Evolutionary conservation across 2,888 invertebrate genomes (phyloP), one percentile per base, ranked within the genome.

Genomic region (Torymus aiolomorphi): DNA sequence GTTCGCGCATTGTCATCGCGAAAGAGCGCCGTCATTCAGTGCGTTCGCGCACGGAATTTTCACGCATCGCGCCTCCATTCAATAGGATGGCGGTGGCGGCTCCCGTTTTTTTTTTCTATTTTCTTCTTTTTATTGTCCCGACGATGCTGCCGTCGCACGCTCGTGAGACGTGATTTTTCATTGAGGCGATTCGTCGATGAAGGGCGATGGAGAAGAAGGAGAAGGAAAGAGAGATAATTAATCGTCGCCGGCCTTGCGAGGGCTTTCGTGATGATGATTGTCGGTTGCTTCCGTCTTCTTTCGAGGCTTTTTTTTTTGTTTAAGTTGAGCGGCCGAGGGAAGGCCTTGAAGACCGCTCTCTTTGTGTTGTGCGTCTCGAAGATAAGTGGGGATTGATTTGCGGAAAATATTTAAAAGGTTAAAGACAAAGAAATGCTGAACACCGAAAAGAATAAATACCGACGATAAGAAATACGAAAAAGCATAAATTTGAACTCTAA

Each of bases 211-310:
- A n/a, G 31, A 24, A 56, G 31, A 54, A 54, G 31, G 14, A 31
- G 52, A 20, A 3, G 24, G 24, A 24, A 24, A n/a, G n/a, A n/a
- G n/a, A 24, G 24, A 63, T 72, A 72, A 72, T 72, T 72, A 72
- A 72, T 61, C 20, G n/a, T 63, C 42, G 42, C 16, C 49, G 62
- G 14, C 52, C 63, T 62, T 61, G 72, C 24, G 2, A 3, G 3
- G 24, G 24, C 24, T 24, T 24, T 24, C 24, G 24, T n/a, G n/a
- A n/a, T 24, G 24, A 24, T 24, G 24, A 24, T 24, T 24, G 24
- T 24, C 24, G 24, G 24, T 24, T 24, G 24, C 24, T 24, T 24
- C 24, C 24, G 24, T 24, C 24, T 24, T 24, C 24, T 24, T 24
- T 24, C 24, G 24, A 24, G 24, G 16, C 49, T 54, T 63, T 63